Evolutionary conservation across 2,797 vertebrate genomes (phyloP).

Genomic region (Onychomys arenicola): DNA sequence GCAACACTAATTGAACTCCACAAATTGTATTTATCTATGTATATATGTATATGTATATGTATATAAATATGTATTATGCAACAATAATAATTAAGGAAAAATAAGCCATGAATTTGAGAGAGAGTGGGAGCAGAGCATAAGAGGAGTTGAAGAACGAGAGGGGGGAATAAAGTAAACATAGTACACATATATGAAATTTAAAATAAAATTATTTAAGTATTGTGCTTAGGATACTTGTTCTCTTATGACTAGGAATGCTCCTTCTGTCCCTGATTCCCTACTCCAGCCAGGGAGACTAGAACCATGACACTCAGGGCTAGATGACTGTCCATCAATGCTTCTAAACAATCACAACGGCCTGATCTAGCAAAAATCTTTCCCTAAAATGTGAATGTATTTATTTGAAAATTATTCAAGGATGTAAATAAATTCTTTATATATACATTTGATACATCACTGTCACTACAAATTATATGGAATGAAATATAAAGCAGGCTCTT

Average conservation of each 20-base stretch:
- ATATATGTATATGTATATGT: background rate
- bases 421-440: background rate
- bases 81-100: background rate
- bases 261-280: background rate
- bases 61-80: too few species aligned
- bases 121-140: background rate
- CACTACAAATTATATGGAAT: background rate
- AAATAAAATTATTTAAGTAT: background rate
- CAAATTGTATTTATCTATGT: background rate
- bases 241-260: background rate
- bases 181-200: background rate
- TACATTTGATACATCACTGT: slow-evolving; percentile 33
- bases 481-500: background rate
- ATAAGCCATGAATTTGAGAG: background rate
- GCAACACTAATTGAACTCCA: background rate
- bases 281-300: background rate
- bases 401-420: background rate
- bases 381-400: slow-evolving; percentile 9
- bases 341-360: background rate
- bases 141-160: background rate
- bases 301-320: background rate
- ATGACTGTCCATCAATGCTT: background rate
- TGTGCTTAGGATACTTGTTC: background rate
- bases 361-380: background rate
- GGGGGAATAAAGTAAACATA: background rate